A percentile compares a stretch with the other conserved stretches of the same genome.
phyloP scores from a whole-genome alignment of 2,888 invertebrate genomes.

The Phrixothrix hirtus region DNA sequence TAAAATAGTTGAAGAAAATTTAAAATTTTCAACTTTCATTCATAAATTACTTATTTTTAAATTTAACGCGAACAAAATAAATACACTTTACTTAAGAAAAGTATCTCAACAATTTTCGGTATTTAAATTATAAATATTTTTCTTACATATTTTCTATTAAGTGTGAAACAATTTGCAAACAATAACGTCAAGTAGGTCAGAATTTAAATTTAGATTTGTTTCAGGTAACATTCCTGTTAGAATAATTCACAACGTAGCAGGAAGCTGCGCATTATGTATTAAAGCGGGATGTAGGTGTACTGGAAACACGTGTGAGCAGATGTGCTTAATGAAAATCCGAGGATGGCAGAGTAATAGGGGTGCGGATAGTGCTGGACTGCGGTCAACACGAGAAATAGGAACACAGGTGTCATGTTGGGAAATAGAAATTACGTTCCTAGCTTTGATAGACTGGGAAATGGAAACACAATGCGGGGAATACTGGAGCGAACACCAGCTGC shows the following conservation, averaged over 20 bases:
- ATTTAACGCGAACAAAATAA: too few relatives aligned
- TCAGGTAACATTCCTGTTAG: conserved; percentile 25
- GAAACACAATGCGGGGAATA: conserved; percentile 31
- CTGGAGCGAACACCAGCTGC: conserved; percentile 24
- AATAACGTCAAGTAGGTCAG: conserved; percentile 34
- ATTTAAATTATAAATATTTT: too few relatives aligned
- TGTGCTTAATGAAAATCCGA: conserved; percentile 47
- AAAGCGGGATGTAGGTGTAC: conserved; percentile 34
- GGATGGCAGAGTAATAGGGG: conserved; percentile 43
- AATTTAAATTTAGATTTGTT: conserved; percentile 33
- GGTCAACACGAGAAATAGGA: conserved; percentile 43
- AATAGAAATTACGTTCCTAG: conserved; percentile 36
- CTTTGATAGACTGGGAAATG: conserved; percentile 35
- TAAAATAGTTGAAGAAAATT: too few relatives aligned
- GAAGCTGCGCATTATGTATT: conserved; percentile 30
- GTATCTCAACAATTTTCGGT: too few relatives aligned
- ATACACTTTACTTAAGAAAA: too few relatives aligned
- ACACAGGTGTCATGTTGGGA: conserved; percentile 41
- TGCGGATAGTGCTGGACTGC: conserved; percentile 42
- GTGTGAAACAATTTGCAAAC: conserved; percentile 32
- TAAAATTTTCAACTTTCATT: too few relatives aligned
- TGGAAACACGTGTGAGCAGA: conserved; percentile 44
- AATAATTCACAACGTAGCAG: conserved; percentile 28
- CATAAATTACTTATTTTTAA: too few relatives aligned
- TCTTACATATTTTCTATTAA: too few relatives aligned